Evolutionary conservation across 2,888 invertebrate genomes (phyloP).

Genomic region (Mellilla xanthometata): DNA sequence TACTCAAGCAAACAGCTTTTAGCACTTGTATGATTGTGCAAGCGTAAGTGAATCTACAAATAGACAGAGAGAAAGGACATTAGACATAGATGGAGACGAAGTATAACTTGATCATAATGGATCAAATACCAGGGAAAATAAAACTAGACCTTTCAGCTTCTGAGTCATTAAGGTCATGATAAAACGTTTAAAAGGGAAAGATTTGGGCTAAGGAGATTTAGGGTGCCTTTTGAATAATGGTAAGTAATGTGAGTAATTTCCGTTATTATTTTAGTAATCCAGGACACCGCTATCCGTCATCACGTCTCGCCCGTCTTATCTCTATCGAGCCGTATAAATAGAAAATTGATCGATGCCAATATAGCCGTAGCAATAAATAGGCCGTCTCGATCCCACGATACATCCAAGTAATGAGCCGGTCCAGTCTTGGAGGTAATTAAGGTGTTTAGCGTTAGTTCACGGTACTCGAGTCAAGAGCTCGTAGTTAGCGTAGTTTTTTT

Average conservation of each 20-base stretch:
- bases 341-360: slow-evolving; percentile 27
- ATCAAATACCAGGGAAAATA: background rate
- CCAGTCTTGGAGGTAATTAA: slow-evolving; percentile 18
- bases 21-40: slow-evolving; percentile 1
- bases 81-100: background rate
- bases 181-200: too few relatives aligned
- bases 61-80: slow-evolving; percentile 27
- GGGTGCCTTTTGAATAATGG: background rate
- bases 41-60: slow-evolving; percentile 7
- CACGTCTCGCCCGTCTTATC: slow-evolving; percentile 15
- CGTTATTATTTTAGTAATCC: slow-evolving; percentile 12
- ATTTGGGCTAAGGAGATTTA: too few relatives aligned
- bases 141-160: too few relatives aligned
- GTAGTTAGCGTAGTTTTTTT: too few relatives aligned
- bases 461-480: too few relatives aligned
- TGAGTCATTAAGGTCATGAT: too few relatives aligned
- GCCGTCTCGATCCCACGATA: slow-evolving; percentile 25
- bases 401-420: background rate
- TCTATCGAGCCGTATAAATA: slow-evolving; percentile 24
- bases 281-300: slow-evolving; percentile 22
- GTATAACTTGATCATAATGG: too few relatives aligned
- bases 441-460: slow-evolving; percentile 19
- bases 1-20: slow-evolving; percentile 2
- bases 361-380: slow-evolving; percentile 23
- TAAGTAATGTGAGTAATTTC: slow-evolving; percentile 6